phyloP scores from a whole-genome alignment of 2,113 vertebrate genomes.

The Urocolius indicus region DNA sequence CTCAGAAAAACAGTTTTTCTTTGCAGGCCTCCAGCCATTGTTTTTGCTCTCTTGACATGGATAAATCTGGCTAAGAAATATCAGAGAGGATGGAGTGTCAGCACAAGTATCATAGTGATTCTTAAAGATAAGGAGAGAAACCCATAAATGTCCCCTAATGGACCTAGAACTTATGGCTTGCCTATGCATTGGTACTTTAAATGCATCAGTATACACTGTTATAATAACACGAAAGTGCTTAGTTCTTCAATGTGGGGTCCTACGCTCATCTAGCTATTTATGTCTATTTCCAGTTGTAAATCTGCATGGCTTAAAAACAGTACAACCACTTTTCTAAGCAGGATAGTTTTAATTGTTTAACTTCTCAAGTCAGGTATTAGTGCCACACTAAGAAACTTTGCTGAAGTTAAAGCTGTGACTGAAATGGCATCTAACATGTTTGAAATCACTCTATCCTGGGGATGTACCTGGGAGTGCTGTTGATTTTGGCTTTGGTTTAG shows the following conservation, averaged over 20 bases:
- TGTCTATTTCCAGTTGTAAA: background rate
- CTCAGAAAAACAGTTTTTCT: background rate
- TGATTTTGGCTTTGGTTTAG: background rate
- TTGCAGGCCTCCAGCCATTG: background rate
- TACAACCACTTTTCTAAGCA: background rate
- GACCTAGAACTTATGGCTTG: background rate
- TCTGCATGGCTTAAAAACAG: background rate
- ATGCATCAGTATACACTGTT: background rate
- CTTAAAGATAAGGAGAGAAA: background rate
- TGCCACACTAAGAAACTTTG: background rate
- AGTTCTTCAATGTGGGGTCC: background rate
- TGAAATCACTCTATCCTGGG: background rate
- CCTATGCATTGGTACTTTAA: background rate
- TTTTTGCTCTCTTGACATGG: background rate
- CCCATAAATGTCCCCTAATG: background rate
- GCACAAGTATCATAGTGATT: background rate
- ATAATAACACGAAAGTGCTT: background rate
- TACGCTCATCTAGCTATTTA: background rate
- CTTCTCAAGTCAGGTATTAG: background rate
- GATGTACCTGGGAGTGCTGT: background rate
- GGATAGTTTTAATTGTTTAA: background rate
- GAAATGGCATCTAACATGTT: background rate
- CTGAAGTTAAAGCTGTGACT: background rate
- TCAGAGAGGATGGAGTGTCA: background rate
- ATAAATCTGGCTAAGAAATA: background rate